A percentile compares a stretch with the other conserved stretches of the same genome.
Conservation (phyloP, 2,113 vertebrate genomes). For the Mustelus asterias region DNA sequence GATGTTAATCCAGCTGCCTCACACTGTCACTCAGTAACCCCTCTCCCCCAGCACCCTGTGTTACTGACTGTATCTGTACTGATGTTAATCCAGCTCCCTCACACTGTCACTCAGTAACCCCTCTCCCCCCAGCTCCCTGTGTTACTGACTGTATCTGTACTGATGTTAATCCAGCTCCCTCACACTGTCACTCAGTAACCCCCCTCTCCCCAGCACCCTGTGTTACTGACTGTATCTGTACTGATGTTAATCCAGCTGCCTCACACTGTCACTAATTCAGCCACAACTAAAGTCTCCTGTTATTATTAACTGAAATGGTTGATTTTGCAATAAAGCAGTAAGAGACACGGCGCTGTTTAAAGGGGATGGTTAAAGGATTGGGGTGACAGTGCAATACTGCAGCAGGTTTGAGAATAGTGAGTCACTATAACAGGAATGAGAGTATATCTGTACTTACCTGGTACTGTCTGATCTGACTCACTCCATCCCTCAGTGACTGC, state of each 20-base stretch:
- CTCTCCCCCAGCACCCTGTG: too few relatives aligned
- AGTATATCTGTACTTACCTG: conserved; percentile 53
- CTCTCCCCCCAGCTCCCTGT: background rate
- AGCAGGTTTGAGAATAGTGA: background rate
- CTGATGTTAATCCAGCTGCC: background rate
- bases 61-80: too few relatives aligned
- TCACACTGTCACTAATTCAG: background rate
- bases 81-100: background rate
- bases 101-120: background rate
- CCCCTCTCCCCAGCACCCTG: background rate
- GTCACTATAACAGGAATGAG: background rate
- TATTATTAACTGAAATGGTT: background rate
- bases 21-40: too few relatives aligned
- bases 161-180: background rate
- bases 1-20: too few relatives aligned
- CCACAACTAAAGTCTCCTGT: background rate
- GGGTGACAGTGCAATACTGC: background rate
- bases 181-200: background rate
- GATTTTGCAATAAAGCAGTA: background rate
- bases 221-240: too few relatives aligned
- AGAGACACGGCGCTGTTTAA: background rate
- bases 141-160: background rate
- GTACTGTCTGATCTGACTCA: conserved; percentile 57
- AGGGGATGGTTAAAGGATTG: background rate
- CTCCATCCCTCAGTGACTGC: conserved; percentile 58